Conservation (phyloP, 2,113 vertebrate genomes). For the Paradoxurus hermaphroditus region DNA sequence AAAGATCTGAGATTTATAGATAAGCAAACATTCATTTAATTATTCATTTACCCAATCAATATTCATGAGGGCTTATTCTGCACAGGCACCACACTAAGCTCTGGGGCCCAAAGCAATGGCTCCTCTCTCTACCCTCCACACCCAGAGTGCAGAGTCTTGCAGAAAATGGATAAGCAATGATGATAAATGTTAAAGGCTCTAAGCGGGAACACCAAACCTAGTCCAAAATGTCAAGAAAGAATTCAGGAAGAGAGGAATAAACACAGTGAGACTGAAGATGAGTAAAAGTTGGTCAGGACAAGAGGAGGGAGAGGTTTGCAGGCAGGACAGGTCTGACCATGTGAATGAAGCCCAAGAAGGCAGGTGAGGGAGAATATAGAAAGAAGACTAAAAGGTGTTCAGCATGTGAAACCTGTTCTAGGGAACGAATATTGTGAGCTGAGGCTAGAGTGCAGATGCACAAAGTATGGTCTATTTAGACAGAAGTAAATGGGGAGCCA, state of each 20-base stretch:
- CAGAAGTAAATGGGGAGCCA: not conserved
- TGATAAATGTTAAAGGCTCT: not conserved
- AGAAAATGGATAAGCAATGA: not conserved
- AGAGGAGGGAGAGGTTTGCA: not conserved
- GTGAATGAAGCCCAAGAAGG: not conserved
- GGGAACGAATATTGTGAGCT: not conserved
- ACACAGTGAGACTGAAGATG: not conserved
- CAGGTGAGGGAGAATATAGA: not conserved
- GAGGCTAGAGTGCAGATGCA: not conserved
- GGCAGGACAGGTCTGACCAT: not conserved
- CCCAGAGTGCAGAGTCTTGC: not conserved
- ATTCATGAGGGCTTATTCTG: not conserved
- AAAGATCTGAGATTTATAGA: slow-evolving; percentile 4
- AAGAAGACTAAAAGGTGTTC: not conserved
- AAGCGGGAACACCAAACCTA: not conserved
- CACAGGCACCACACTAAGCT: not conserved
- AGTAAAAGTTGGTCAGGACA: not conserved
- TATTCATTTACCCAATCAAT: not conserved
- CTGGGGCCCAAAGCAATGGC: too few species aligned
- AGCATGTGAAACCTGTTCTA: not conserved
- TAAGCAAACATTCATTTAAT: not conserved
- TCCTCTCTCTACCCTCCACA: not conserved
- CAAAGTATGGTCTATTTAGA: not conserved
- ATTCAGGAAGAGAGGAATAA: not conserved
- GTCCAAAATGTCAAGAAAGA: not conserved